Conservation (phyloP, 2,888 invertebrate species). For the Spilosoma lubricipeda region DNA sequence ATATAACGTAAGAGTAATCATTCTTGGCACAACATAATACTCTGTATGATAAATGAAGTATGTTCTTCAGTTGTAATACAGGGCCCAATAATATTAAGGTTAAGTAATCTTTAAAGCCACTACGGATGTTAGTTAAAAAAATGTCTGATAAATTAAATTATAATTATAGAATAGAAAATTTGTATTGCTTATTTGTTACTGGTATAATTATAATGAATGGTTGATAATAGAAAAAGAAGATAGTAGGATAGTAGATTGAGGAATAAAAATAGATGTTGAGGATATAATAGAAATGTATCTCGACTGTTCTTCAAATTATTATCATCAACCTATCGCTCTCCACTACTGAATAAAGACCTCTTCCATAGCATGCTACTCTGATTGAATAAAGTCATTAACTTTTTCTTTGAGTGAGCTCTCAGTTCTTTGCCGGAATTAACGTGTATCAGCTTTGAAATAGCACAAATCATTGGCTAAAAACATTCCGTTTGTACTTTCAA, state of each 20-base stretch:
- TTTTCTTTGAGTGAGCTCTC: not conserved
- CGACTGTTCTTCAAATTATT: not conserved
- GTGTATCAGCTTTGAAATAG: not conserved
- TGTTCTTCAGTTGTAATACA: not conserved
- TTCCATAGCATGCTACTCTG: no score
- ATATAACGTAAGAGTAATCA: not conserved
- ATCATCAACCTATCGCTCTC: no score
- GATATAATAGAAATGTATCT: not conserved
- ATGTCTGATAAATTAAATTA: not conserved
- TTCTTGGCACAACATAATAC: not conserved
- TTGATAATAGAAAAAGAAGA: not conserved
- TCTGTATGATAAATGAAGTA: not conserved
- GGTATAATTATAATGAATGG: no score
- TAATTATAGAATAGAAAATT: no score
- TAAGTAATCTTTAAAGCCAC: not conserved
- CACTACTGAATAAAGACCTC: no score
- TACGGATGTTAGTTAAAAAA: not conserved
- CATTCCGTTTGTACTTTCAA: constrained; percentile 17
- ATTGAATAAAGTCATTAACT: not conserved
- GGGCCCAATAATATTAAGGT: not conserved
- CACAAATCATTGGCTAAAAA: not conserved
- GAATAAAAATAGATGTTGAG: not conserved
- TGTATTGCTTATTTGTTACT: not conserved
- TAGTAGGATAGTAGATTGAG: not conserved
- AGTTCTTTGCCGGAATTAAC: not conserved